A percentile compares a stretch with the other conserved stretches of the same genome.
Conservation (phyloP, 2,797 vertebrate species). For the Acrossocheilus fasciatus region DNA sequence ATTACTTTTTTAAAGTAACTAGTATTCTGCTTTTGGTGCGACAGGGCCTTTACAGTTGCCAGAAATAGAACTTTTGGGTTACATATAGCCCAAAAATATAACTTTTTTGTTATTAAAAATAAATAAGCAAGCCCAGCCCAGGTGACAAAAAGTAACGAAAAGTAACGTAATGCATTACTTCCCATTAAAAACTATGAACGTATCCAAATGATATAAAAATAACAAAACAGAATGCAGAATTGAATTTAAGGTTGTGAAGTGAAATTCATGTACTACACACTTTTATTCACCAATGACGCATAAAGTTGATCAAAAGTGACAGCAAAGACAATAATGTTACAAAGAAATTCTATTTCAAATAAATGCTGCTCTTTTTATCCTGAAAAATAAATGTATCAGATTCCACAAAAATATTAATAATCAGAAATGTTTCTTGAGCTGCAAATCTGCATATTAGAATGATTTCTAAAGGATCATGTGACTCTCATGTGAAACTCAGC, state of each 20-base stretch:
- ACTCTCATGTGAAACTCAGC: background rate
- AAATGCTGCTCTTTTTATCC: too few relatives aligned
- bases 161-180: background rate
- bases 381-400: too few relatives aligned
- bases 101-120: too few relatives aligned
- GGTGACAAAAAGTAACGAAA: background rate
- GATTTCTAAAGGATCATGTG: background rate
- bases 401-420: too few relatives aligned
- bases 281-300: too few relatives aligned
- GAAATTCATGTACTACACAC: background rate
- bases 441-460: background rate
- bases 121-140: background rate
- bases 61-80: too few relatives aligned
- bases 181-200: too few relatives aligned
- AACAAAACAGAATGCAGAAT: background rate
- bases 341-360: too few relatives aligned
- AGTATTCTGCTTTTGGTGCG: too few relatives aligned
- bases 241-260: background rate
- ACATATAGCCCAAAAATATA: too few relatives aligned
- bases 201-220: too few relatives aligned
- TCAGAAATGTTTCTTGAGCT: background rate
- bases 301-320: background rate
- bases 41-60: too few relatives aligned
- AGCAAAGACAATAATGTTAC: background rate
- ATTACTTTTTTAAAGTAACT: background rate